Base-by-base conservation (phyloP, 2,888 invertebrate species). In the Desoria tigrina region DNA sequence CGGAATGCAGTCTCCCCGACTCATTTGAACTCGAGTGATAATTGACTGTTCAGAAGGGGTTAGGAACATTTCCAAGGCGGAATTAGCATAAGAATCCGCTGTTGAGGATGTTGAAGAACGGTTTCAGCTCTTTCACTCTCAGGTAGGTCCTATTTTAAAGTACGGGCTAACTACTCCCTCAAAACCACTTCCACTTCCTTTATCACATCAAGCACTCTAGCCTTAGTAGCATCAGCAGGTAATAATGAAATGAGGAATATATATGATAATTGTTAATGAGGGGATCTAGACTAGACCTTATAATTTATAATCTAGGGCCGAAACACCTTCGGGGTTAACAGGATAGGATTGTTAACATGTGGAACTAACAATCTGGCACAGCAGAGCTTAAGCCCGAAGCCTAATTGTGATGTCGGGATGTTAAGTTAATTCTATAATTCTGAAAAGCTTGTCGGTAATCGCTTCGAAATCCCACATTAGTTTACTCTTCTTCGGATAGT, bases 131-230 rank as follows among this genome's bases (percentile, higher is more conserved):
- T 45, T 6, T 21, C 26, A 32, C 32, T 51, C 24, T 4, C 24
- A 26, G 23, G 51, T 51, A 51, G 51, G 51, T 51, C 23, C 14
- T 11, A n/a, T n/a, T 11, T 51, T 26, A 26, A 18, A 21, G 51
- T 51, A 45, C 11, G 3, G 18, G 24, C 32, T 32, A 32, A 32
- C 26, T 24, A 11, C 23, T 51, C 51, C 23, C 53, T 27, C 37
- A 55, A 62, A 61, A 55, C 63, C 63, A 63, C 63, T 57, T 63
- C 63, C 63, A 49, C 49, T 62, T 63, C 63, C 63, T 58, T 42
- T 26, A 50, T 32, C 37, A 18, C 55, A 55, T 37, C 55, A 28
- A 28, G 32, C 55, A 32, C 55, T 55, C 55, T 28, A 55, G 28
- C 14, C n/a, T 32, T 55, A n/a, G n/a, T n/a, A n/a, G n/a, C n/a